Evolutionary conservation across 2,888 invertebrate species (phyloP).

Genomic region (Argyresthia goedartella): DNA sequence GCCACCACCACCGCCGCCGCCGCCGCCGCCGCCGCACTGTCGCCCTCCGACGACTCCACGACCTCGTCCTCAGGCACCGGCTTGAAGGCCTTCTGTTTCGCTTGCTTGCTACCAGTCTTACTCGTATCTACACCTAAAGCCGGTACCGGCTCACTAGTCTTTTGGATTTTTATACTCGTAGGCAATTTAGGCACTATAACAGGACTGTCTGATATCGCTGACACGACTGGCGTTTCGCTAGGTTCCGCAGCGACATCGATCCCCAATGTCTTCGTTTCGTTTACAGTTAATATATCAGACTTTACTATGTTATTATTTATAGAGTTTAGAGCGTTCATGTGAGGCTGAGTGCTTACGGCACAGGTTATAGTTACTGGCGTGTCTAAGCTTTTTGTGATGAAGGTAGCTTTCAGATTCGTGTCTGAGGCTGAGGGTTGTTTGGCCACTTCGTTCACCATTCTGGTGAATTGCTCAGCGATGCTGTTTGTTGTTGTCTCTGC

Average conservation of each 20-base stretch:
- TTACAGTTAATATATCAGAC: conserved; percentile 55
- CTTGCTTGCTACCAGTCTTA: conserved; percentile 45
- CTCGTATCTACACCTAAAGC: conserved; percentile 46
- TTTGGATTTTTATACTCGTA: conserved; percentile 47
- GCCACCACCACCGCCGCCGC: conserved; percentile 6
- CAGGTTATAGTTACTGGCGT: conserved; percentile 32
- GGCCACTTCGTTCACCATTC: conserved; percentile 55
- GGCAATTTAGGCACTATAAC: conserved; percentile 73
- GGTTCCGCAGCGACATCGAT: conserved; percentile 43
- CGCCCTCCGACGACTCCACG: conserved; percentile 36
- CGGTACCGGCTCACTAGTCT: conserved; percentile 43
- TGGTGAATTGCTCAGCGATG: conserved; percentile 58
- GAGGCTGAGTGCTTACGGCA: conserved; percentile 39
- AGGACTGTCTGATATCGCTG: conserved; percentile 78
- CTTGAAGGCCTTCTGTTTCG: conserved; percentile 38
- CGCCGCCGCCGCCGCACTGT: no score
- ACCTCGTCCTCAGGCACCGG: conserved; percentile 47
- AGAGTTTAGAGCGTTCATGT: conserved; percentile 49
- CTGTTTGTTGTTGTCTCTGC: conserved; percentile 31
- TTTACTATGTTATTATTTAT: conserved; percentile 58
- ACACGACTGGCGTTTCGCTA: conserved; percentile 75
- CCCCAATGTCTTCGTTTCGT: conserved; percentile 52
- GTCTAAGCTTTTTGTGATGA: conserved; percentile 41
- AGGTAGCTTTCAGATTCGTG: conserved; percentile 28
- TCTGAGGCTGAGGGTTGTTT: conserved; percentile 47